These are phyloP conservation scores for Sinopyrophorus schimmeli DNA, from an alignment of 2,888 invertebrate genomes.

Conservation along the genomic window DNA sequence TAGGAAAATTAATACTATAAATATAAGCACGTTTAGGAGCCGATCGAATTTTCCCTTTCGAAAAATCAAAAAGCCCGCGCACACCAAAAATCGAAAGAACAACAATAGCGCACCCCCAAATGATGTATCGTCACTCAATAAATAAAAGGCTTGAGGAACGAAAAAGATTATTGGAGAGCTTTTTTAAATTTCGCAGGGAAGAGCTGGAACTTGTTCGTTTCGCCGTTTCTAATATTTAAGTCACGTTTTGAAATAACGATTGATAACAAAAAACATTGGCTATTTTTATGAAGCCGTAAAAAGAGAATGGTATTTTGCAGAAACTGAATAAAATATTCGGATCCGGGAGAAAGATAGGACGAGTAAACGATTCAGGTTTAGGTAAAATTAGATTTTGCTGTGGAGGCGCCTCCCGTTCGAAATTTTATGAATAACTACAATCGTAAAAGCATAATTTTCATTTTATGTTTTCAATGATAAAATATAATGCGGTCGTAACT, in stretches of 20 bases:
- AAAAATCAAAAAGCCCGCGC: no score
- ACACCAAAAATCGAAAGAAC: no score
- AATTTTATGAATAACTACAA: constrained; percentile 23
- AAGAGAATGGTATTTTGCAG: constrained; percentile 39
- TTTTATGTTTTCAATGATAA: constrained; percentile 11
- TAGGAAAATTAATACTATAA: no score
- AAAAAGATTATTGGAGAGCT: no score
- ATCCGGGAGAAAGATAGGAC: constrained; percentile 11
- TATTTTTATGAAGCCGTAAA: constrained; percentile 44
- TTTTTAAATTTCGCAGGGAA: no score
- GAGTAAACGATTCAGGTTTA: constrained; percentile 16
- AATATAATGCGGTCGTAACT: constrained; percentile 9
- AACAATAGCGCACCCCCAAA: no score
- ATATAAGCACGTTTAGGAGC: no score
- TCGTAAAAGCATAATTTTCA: constrained; percentile 22
- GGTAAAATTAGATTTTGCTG: constrained; percentile 27
- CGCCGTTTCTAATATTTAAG: constrained; percentile 40
- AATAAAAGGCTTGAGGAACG: no score
- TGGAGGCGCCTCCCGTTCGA: constrained; percentile 16
- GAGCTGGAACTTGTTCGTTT: not conserved
- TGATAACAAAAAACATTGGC: constrained; percentile 48
- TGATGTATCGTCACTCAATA: no score
- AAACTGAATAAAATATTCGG: constrained; percentile 43
- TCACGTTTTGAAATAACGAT: constrained; percentile 49
- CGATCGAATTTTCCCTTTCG: no score